Conservation (phyloP, 2,888 invertebrate species). For the Lasioglossum marginatum region DNA sequence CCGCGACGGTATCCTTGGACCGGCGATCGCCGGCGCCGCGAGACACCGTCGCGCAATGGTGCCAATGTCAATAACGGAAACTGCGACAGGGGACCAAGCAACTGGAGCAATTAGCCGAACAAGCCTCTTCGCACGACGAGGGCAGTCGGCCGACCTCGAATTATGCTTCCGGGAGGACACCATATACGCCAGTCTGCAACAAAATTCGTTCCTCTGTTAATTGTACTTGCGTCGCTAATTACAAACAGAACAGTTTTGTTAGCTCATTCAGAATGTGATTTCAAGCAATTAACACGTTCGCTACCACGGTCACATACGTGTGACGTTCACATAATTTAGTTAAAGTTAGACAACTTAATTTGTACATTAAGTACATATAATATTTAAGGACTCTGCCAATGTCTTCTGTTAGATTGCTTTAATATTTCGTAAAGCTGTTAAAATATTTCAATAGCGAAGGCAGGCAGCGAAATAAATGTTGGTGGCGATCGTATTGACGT, state of each 20-base stretch:
- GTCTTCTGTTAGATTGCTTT: no score
- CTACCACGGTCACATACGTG: no score
- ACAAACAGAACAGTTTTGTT: background rate
- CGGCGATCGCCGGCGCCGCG: conserved; percentile 36
- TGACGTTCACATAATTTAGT: no score
- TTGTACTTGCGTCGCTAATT: background rate
- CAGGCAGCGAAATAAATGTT: no score
- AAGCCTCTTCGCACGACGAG: background rate
- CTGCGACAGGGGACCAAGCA: conserved; percentile 5
- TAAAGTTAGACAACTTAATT: no score
- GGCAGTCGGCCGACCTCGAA: conserved; percentile 24
- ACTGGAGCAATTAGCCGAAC: conserved; percentile 12
- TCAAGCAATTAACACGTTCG: background rate
- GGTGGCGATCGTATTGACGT: no score
- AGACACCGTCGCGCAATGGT: conserved; percentile 44
- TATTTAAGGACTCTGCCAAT: no score
- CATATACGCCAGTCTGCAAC: background rate
- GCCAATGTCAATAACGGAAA: conserved; percentile 67
- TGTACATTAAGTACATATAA: no score
- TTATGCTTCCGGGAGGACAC: conserved; percentile 48
- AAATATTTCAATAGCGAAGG: no score
- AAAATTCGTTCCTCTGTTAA: background rate
- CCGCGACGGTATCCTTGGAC: conserved; percentile 49
- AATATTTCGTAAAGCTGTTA: no score
- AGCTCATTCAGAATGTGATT: background rate